A percentile compares a stretch with the other conserved stretches of the same genome.
phyloP scores from a whole-genome alignment of 2,888 invertebrate genomes.

The Pseudoips prasinana region DNA sequence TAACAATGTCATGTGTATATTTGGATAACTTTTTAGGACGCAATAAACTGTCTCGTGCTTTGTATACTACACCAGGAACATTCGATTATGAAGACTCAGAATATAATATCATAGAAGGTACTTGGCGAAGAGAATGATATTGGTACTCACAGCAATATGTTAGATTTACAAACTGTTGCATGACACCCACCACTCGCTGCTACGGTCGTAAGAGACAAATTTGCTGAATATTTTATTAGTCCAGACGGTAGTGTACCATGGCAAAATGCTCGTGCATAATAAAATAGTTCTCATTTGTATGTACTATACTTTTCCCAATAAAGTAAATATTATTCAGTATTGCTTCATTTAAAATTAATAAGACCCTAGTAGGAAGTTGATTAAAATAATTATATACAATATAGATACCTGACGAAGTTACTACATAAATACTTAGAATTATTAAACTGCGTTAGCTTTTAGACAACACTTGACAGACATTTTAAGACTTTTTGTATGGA shows the following conservation, averaged over 20 bases:
- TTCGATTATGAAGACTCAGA: slow-evolving; percentile 15
- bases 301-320: slow-evolving; percentile 1
- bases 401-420: too few species aligned
- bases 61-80: slow-evolving; percentile 15
- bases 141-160: slow-evolving; percentile 1
- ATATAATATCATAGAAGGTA: slow-evolving; percentile 7
- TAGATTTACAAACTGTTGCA: slow-evolving; percentile 1
- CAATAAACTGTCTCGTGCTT: slow-evolving; percentile 6
- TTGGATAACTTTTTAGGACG: slow-evolving; percentile 12
- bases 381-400: too few species aligned
- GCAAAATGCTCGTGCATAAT: too few species aligned
- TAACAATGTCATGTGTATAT: slow-evolving; percentile 21
- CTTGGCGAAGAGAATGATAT: slow-evolving; percentile 6
- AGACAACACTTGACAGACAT: too few species aligned
- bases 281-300: too few species aligned
- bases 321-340: not conserved
- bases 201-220: slow-evolving; percentile 9
- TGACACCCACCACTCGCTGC: slow-evolving; percentile 1
- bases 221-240: slow-evolving; percentile 16
- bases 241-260: slow-evolving; percentile 14
- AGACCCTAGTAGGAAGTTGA: too few species aligned
- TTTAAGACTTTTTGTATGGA: too few species aligned
- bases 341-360: not conserved
- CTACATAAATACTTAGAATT: too few species aligned
- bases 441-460: too few species aligned